Conservation (phyloP, 2,888 invertebrate species). For the Myathropa florea region DNA sequence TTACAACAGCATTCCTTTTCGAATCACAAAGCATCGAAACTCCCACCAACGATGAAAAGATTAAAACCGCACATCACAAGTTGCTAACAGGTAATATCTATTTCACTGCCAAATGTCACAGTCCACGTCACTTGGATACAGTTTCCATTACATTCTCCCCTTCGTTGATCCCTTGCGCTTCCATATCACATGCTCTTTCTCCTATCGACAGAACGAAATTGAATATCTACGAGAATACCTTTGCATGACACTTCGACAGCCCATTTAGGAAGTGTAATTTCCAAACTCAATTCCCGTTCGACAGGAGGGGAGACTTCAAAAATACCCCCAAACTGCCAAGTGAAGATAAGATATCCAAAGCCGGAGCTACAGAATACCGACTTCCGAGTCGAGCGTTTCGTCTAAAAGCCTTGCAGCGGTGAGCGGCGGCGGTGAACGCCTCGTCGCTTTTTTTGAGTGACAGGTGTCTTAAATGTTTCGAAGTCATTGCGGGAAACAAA, state of each 20-base stretch:
- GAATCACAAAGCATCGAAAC: not conserved
- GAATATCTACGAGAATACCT: constrained; percentile 39
- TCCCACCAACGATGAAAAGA: not conserved
- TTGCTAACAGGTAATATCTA: constrained; percentile 19
- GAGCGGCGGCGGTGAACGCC: not conserved
- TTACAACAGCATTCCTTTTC: not conserved
- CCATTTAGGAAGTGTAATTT: constrained; percentile 55
- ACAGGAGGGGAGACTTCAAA: constrained; percentile 10
- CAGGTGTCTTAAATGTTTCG: constrained; percentile 50
- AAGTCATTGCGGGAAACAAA: constrained; percentile 40
- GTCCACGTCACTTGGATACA: constrained; percentile 12
- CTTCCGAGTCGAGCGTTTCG: not conserved
- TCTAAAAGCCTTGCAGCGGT: not conserved
- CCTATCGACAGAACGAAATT: constrained; percentile 43
- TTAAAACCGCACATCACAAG: constrained; percentile 9
- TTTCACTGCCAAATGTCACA: constrained; percentile 26
- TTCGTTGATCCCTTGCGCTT: not conserved
- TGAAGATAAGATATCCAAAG: not conserved
- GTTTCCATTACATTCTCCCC: constrained; percentile 17
- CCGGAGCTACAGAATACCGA: not conserved
- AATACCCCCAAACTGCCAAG: not conserved
- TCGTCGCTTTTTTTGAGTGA: constrained; percentile 20
- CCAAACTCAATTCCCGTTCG: constrained; percentile 48
- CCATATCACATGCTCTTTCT: constrained; percentile 7
- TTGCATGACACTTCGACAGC: constrained; percentile 58